Conservation (phyloP, 2,888 invertebrate genomes). For the Drosophila subquinaria region DNA sequence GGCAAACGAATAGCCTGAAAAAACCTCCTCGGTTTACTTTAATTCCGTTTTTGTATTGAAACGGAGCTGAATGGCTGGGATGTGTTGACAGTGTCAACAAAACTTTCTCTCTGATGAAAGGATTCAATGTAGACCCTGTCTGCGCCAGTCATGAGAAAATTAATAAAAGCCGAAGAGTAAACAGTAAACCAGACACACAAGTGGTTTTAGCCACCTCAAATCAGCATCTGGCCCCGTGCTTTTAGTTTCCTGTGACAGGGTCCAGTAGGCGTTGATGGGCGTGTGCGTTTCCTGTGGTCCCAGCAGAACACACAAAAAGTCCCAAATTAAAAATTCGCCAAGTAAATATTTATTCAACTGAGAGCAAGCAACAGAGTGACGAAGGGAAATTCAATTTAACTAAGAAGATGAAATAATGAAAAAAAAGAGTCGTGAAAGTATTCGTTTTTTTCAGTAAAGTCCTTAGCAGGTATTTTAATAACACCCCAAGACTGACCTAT, state of each 20-base stretch:
- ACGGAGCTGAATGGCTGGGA: not conserved
- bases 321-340: constrained; percentile 50
- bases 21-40: not conserved
- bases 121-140: constrained; percentile 8
- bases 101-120: constrained; percentile 19
- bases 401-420: not conserved
- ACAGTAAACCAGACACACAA: constrained; percentile 44
- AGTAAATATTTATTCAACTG: constrained; percentile 46
- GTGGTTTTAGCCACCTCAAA: constrained; percentile 28
- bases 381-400: not conserved
- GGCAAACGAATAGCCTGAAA: not conserved
- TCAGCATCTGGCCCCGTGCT: not conserved
- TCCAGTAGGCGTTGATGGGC: not conserved
- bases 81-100: constrained; percentile 41
- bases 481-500: not conserved
- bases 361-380: constrained; percentile 18
- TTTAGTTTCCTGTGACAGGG: constrained; percentile 2
- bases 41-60: constrained; percentile 14
- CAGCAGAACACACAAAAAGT: constrained; percentile 12
- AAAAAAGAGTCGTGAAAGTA: not conserved
- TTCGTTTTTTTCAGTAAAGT: not conserved
- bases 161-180: constrained; percentile 56
- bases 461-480: constrained; percentile 8
- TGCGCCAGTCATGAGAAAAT: constrained; percentile 48
- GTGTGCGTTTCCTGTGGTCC: constrained; percentile 30